These are phyloP conservation scores for Epinephelus coioides DNA, from an alignment of 2,797 vertebrate species.

Conservation along the genomic window DNA sequence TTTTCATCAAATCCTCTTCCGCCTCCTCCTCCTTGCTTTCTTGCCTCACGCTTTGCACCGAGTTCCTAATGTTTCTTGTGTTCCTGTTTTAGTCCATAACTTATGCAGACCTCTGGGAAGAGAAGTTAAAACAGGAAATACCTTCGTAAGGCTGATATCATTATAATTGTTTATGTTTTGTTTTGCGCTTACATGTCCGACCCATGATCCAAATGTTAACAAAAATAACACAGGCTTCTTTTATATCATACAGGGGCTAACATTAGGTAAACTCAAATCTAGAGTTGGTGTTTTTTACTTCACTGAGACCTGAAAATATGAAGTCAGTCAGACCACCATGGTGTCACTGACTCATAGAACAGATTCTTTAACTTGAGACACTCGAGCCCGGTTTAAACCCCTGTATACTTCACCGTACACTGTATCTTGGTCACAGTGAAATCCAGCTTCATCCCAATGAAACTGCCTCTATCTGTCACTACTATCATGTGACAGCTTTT, in stretches of 20 bases:
- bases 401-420: constrained; percentile 44
- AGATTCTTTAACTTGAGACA: constrained; percentile 39
- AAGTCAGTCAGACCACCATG: constrained; percentile 23
- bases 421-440: constrained; percentile 40
- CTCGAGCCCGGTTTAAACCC: constrained; percentile 24
- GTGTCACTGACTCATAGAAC: constrained; percentile 22
- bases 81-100: constrained; percentile 18
- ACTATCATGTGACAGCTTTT: constrained; percentile 67
- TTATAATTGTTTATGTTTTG: constrained; percentile 18
- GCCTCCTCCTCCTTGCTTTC: constrained; percentile 4
- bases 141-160: constrained; percentile 1
- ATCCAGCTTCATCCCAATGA: constrained; percentile 45
- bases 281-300: background rate
- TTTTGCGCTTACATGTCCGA: background rate
- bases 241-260: background rate
- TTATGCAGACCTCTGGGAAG: constrained; percentile 1
- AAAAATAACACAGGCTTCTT: background rate
- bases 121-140: constrained; percentile 28
- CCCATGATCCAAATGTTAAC: background rate
- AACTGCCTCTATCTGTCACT: constrained; percentile 65
- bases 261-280: background rate
- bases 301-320: constrained; percentile 31
- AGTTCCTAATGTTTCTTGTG: constrained; percentile 10
- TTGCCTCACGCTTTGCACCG: constrained; percentile 22
- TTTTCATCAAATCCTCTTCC: constrained; percentile 42